These are phyloP conservation scores for Pedionomus torquatus DNA, from an alignment of 2,113 vertebrate species.

Conservation along the genomic window DNA sequence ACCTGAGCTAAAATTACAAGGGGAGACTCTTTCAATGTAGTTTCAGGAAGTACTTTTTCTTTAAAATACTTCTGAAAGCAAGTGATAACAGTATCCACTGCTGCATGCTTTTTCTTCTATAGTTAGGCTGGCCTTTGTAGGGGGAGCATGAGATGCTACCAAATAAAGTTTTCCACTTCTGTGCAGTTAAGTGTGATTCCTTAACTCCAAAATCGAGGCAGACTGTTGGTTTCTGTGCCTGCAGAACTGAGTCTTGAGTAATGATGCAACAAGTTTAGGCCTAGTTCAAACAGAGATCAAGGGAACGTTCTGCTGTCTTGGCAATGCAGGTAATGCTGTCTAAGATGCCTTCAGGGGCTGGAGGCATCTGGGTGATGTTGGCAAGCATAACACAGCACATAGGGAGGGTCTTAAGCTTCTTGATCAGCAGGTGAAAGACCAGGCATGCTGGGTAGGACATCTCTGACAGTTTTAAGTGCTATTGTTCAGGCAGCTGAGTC, in stretches of 20 bases:
- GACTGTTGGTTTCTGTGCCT: background rate
- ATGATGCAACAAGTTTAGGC: background rate
- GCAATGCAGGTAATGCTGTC: background rate
- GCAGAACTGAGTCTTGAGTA: background rate
- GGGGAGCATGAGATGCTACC: background rate
- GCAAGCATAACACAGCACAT: background rate
- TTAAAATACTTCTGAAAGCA: background rate
- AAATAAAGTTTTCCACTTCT: background rate
- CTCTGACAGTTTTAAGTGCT: background rate
- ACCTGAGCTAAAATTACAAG: background rate
- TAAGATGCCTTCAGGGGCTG: background rate
- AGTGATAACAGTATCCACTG: too few species aligned
- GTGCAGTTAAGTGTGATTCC: background rate
- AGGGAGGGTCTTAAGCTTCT: background rate
- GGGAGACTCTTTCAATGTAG: background rate
- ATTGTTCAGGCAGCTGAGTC: background rate
- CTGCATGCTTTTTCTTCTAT: background rate
- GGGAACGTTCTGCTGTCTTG: background rate
- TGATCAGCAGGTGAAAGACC: background rate
- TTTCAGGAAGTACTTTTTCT: background rate
- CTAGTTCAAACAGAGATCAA: background rate
- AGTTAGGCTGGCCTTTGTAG: background rate
- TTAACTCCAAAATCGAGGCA: background rate
- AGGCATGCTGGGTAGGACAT: background rate
- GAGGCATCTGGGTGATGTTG: background rate